Evolutionary conservation across 1,140 invertebrate genomes (phyloP), one percentile per base, ranked within the genome.

Genomic region (Acromyrmex charruanus): DNA sequence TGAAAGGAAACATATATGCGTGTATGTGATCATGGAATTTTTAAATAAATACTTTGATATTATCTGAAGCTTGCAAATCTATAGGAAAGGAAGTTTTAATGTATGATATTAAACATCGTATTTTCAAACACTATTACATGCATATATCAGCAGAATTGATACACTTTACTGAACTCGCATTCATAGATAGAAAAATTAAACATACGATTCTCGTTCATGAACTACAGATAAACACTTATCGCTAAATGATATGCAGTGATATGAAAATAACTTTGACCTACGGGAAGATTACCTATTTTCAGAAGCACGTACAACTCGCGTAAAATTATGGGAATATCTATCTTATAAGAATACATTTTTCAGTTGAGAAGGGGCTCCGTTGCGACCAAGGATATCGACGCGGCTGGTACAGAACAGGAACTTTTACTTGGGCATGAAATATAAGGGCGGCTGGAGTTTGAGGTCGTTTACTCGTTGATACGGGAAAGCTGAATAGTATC

Each of bases 401-500:
- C 51, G 61, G 21, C 58, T 68, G 74, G 2, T 55, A 51, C 44
- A 53, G 77, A 87, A 80, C 58, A 72, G 85, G 91, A 93, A 92
- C 89, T 92, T 89, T 93, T 92, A 89, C 90, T 87, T 35, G 82
- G 89, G 90, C 88, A 89, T 92, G 89, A 93, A 93, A 93, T 93
- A 94, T 68, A 89, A 91, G 87, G 72, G 59, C 69, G 77, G 75
- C 65, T 51, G 69, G 66, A 69, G 80, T 90, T 90, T 75, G 86
- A 88, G 71, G 80, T 94, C 92, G 93, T 94, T 94, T 94, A 93
- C 87, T 90, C 93, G 89, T 63, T 93, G 93, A 94, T 94, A 94
- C 93, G 91, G 91, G 93, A 94, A 93, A 93, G 93, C 92, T 77
- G 92, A 75, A 92, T 92, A 87, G 88, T 81, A 91, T 91, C 91